Percentiles rank a stretch among this genome's conserved stretches.
These are phyloP conservation scores for Pandion haliaetus DNA, from an alignment of 2,113 vertebrate genomes.

Conservation along the genomic window DNA sequence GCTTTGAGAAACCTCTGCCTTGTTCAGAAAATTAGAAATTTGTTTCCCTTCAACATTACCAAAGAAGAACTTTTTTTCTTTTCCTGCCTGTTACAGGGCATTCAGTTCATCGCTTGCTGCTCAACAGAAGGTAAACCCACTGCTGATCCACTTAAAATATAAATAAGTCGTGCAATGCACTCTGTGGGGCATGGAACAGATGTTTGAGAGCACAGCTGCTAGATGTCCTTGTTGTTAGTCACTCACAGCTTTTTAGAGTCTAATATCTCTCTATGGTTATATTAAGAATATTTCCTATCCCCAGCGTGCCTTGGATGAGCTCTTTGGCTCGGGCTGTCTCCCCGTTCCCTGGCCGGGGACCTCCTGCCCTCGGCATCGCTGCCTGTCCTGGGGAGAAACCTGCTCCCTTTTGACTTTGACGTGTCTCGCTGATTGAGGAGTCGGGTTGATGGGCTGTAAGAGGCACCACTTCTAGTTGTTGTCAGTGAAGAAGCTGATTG, in stretches of 20 bases:
- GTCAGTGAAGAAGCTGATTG: background rate
- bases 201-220: background rate
- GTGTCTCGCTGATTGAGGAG: background rate
- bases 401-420: background rate
- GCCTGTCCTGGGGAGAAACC: background rate
- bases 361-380: background rate
- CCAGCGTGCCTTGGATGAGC: background rate
- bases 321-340: background rate
- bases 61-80: background rate
- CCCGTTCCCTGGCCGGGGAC: accelerated
- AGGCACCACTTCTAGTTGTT: background rate
- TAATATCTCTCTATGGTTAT: background rate
- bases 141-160: background rate
- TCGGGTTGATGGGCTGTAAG: background rate
- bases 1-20: background rate
- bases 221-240: background rate
- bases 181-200: background rate
- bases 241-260: background rate
- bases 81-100: background rate
- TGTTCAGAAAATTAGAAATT: background rate
- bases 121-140: background rate
- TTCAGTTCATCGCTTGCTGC: background rate
- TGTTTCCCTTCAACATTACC: background rate
- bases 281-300: background rate
- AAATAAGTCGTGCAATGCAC: background rate